A percentile compares a stretch with the other conserved stretches of the same genome.
These are phyloP conservation scores for Drosophila tanythrix DNA, from an alignment of 2,888 invertebrate species.

Conservation along the genomic window DNA sequence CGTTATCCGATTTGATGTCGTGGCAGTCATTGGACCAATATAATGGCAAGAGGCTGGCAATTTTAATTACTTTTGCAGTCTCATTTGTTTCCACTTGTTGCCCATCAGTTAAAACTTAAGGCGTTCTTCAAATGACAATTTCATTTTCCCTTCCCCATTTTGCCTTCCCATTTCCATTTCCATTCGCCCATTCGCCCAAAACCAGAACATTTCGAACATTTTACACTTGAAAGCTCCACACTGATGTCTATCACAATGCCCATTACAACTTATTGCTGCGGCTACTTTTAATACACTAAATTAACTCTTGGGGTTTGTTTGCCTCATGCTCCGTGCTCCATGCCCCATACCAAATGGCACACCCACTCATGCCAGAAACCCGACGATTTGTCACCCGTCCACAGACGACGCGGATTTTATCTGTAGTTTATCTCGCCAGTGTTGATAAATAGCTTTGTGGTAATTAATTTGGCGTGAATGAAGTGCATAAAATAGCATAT, in stretches of 20 bases:
- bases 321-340: not conserved
- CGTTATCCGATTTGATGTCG: slow-evolving; percentile 28
- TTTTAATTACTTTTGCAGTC: slow-evolving; percentile 67
- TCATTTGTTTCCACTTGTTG: slow-evolving; percentile 70
- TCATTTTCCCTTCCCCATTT: slow-evolving; percentile 34
- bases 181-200: not conserved
- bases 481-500: slow-evolving; percentile 41
- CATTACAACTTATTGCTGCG: slow-evolving; percentile 71
- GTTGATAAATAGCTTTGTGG: slow-evolving; percentile 71
- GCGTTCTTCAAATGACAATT: slow-evolving; percentile 54
- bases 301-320: slow-evolving; percentile 57
- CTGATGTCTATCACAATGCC: slow-evolving; percentile 65
- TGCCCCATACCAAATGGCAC: not conserved
- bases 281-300: slow-evolving; percentile 77
- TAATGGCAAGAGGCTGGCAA: slow-evolving; percentile 18
- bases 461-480: slow-evolving; percentile 74
- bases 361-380: slow-evolving; percentile 3
- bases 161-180: slow-evolving; percentile 34
- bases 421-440: slow-evolving; percentile 65
- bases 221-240: slow-evolving; percentile 58
- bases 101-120: slow-evolving; percentile 66
- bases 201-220: slow-evolving; percentile 56
- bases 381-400: slow-evolving; percentile 49
- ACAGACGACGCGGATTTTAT: slow-evolving; percentile 61
- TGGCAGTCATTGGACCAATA: slow-evolving; percentile 1